Conservation (phyloP, 2,888 invertebrate species). For the Pseudoips prasinana region DNA sequence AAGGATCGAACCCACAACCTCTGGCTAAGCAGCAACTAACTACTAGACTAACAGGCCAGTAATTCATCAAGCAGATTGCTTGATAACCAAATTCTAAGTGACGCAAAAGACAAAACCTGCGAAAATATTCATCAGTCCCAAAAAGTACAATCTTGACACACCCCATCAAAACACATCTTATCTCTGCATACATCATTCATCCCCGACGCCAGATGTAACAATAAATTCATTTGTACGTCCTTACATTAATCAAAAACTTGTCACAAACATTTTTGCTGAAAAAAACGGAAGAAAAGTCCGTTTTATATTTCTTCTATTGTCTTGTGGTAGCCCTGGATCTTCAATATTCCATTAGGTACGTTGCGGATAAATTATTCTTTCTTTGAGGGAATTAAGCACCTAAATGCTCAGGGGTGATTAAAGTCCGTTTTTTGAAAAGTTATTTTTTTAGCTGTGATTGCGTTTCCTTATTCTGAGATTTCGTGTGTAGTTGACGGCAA, state of each 20-base stretch:
- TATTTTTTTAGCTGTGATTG: too few relatives aligned
- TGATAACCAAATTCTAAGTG: too few relatives aligned
- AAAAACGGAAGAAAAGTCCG: not conserved
- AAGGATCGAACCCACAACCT: too few relatives aligned
- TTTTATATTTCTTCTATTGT: conserved; percentile 30
- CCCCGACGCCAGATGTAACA: conserved; percentile 24
- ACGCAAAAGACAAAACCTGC: too few relatives aligned
- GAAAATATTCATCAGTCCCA: too few relatives aligned
- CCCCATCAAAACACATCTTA: too few relatives aligned
- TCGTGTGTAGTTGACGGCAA: too few relatives aligned
- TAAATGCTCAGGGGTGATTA: conserved; percentile 35
- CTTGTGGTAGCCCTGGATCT: conserved; percentile 31
- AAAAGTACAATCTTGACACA: too few relatives aligned
- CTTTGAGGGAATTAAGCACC: conserved; percentile 39
- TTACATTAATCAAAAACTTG: conserved; percentile 39
- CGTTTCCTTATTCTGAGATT: too few relatives aligned
- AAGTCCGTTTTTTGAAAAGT: conserved; percentile 7
- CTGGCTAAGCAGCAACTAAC: too few relatives aligned
- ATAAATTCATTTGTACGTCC: conserved; percentile 36
- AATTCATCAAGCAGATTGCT: too few relatives aligned
- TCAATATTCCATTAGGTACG: conserved; percentile 51
- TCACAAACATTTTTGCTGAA: conserved; percentile 33
- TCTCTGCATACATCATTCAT: conserved; percentile 20
- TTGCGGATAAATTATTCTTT: conserved; percentile 45
- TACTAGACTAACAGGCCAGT: too few relatives aligned